Evolutionary conservation across 2,888 invertebrate genomes (phyloP).

Genomic region (Agrochola circellaris): DNA sequence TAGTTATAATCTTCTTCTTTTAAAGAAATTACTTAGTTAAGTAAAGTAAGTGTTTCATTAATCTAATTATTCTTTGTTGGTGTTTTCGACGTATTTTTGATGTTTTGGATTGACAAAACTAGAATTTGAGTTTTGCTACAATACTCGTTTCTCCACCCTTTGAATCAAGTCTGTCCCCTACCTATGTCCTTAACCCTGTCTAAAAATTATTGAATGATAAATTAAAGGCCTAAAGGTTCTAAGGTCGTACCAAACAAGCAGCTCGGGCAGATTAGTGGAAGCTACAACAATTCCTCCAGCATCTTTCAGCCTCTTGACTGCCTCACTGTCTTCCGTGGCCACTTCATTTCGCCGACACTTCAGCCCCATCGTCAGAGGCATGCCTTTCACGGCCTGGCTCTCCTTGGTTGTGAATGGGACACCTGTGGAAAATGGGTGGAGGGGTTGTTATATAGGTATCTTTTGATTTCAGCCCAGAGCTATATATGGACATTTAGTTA

Average conservation of each 20-base stretch:
- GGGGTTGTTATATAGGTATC: too few relatives aligned
- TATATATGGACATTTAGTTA: neutral
- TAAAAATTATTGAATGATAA: neutral
- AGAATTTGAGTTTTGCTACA: neutral
- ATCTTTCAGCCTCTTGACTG: constrained; percentile 93
- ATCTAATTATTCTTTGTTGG: neutral
- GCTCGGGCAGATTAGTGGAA: constrained; percentile 97
- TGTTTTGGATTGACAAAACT: neutral
- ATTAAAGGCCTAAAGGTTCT: neutral
- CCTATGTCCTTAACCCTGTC: neutral
- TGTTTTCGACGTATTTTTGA: neutral
- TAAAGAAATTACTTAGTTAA: neutral
- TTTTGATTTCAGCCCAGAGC: too few relatives aligned
- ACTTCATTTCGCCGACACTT: constrained; percentile 91
- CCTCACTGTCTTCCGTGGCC: constrained; percentile 94
- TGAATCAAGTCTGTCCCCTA: neutral
- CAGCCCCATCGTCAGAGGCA: constrained; percentile 93
- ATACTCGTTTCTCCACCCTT: neutral
- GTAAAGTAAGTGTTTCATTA: neutral
- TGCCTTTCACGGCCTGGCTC: constrained; percentile 94
- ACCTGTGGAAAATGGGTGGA: constrained; percentile 84
- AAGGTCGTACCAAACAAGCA: constrained; percentile 94
- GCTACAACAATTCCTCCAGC: constrained; percentile 97
- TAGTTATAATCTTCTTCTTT: neutral
- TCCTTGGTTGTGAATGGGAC: constrained; percentile 98